A percentile compares a stretch with the other conserved stretches of the same genome.
Evolutionary conservation across 2,888 invertebrate species (phyloP).

Genomic region (Parapristionchus giblindavisi): DNA sequence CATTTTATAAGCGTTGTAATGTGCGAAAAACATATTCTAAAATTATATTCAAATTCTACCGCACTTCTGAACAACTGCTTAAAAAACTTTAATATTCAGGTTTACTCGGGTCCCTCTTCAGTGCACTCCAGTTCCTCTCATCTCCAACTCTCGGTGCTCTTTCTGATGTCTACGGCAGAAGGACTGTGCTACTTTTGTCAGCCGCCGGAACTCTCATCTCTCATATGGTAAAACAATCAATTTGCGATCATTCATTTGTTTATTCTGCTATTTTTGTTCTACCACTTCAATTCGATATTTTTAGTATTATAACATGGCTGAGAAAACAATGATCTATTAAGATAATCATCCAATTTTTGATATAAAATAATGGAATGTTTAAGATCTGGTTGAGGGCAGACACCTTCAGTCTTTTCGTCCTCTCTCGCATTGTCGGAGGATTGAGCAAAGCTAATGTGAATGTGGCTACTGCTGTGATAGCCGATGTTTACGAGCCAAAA

Average conservation of each 20-base stretch:
- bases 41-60: neutral
- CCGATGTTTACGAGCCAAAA: constrained; percentile 85
- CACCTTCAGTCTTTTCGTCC: constrained; percentile 87
- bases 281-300: too few relatives aligned
- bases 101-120: constrained; percentile 92
- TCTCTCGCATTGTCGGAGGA: constrained; percentile 91
- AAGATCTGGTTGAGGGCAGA: constrained; percentile 89
- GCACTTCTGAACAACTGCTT: neutral
- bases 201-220: constrained; percentile 76
- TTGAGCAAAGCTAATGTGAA: constrained; percentile 96
- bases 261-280: too few relatives aligned
- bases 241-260: too few relatives aligned
- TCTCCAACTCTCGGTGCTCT: constrained; percentile 93
- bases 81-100: constrained; percentile 73
- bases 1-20: too few relatives aligned
- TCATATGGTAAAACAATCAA: constrained; percentile 59
- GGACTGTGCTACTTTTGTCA: constrained; percentile 84
- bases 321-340: too few relatives aligned
- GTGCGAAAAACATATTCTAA: neutral
- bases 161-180: constrained; percentile 93
- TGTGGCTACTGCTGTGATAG: constrained; percentile 90
- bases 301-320: too few relatives aligned
- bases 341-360: neutral
- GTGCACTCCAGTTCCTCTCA: constrained; percentile 90
- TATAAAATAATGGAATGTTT: constrained; percentile 66